Base-by-base conservation (phyloP, 2,113 vertebrate species). In the Saguinus midas region DNA sequence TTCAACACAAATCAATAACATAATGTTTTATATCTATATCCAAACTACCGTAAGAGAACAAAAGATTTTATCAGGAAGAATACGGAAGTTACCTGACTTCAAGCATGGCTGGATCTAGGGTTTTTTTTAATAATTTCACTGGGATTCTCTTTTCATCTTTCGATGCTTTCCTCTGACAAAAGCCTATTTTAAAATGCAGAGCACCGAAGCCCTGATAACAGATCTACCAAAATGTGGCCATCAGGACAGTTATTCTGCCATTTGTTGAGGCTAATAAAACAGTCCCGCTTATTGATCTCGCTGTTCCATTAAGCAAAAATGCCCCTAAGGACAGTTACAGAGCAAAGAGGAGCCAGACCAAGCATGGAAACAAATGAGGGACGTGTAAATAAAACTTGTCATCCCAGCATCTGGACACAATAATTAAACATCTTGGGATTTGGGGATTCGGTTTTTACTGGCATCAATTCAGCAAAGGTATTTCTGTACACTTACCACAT, bases 321-420 rank as follows among this genome's bases (percentile, higher is more conserved):
- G 89, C 9, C 96, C 93, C 89, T 57, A n/a, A 97, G 87, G 83
- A 97, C 79, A 95, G 57, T 14, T 93, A 25, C n/a, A 80, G 66
- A 98, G 64, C 87, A 96, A 95, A 96, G 58, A 97, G 45, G 61
- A 95, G 72, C 76, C 88, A 81, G 81, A 88, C 64, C 35, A 82
- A 83, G 50, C 95, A 83, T 58, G 61, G 83, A 96, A 95, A 91
- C 81, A 96, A 97, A 97, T 97, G 87, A 97, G 23, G 27, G n/a
- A 87, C 55, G 80, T 93, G 93, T 94, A 96, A 96, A 97, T 96
- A 95, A 96, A 95, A 93, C 70, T 93, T 96, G 96, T 94, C 93
- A 93, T 88, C n/a, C 11, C 29, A 93, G 85, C 93, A 93, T 94
- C 96, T 98, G 95, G 88, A 93, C 73, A 80, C 68, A 91, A 83